Base-by-base conservation (phyloP, 1,140 invertebrate genomes). In the Drosophila subpulchrella region DNA sequence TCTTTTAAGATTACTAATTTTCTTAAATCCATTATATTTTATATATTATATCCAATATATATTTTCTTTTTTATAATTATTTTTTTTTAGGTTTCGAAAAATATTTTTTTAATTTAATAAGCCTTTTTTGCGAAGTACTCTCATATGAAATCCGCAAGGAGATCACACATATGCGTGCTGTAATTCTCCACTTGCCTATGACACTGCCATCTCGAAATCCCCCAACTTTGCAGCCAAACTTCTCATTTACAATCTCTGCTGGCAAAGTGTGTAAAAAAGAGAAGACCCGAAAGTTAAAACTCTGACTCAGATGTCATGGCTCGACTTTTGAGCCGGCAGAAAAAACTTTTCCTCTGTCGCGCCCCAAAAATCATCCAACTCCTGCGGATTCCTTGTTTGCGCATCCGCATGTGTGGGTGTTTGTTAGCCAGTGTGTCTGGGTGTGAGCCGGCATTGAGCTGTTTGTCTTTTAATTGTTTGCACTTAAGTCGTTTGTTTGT, bases 381-480 rank as follows among this genome's bases (percentile, higher is more conserved):
- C 61, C 72, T 66, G 53, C 51, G 54, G 46, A 78, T 53, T 78
- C 62, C 77, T 78, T 77, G 72, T 80, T 82, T 71, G 56, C 42
- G 50, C 50, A 50, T 61, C 58, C 74, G 51, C 62, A 48, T 67
- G 68, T 66, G 48, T 60, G 44, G 41, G 34, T 62, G 36, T 76
- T 50, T 54, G 38, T 44, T 50, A 39, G 55, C 55, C 53, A 34
- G 58, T 44, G 17, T 38, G 55, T 34, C 32, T 46, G 51, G 41
- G 44, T 55, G 68, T 56, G 66, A 51, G 62, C 56, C 51, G 63
- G 58, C 81, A 84, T 84, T 79, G 83, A 88, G 83, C 84, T 88
- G 83, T 88, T 88, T 88, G 83, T 84, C 77, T 88, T 88, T 88
- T 88, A 88, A 88, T 88, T 88, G 83, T 88, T 88, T 88, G 83